Evolutionary conservation across 1,140 invertebrate genomes (phyloP).

Genomic region (Campoletis sonorensis): DNA sequence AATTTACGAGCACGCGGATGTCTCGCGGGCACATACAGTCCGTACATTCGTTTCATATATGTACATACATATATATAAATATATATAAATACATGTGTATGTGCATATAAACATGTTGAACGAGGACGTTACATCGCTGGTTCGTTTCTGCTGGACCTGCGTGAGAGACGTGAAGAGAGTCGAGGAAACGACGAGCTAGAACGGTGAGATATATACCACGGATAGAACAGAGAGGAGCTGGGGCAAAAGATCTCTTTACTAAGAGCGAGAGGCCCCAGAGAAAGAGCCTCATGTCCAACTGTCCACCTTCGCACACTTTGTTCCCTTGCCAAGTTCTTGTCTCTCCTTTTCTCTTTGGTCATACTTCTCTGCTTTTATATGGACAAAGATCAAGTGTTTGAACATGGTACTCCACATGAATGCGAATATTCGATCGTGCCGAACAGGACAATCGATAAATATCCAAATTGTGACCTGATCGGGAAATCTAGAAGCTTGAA

Average conservation of each 20-base stretch:
- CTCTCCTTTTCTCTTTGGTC: not conserved
- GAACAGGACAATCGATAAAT: not conserved
- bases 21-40: constrained; percentile 37
- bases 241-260: constrained; percentile 28
- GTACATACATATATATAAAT: not conserved
- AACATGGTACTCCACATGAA: not conserved
- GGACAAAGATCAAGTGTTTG: not conserved
- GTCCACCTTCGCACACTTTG: constrained; percentile 8
- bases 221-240: constrained; percentile 30
- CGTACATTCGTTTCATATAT: constrained; percentile 10
- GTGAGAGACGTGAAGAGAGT: constrained; percentile 10
- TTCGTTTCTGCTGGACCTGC: constrained; percentile 22
- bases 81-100: not conserved
- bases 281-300: constrained; percentile 1
- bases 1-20: constrained; percentile 44
- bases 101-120: too few species aligned
- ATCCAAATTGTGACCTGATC: not conserved
- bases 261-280: not conserved
- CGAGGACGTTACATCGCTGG: constrained; percentile 13
- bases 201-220: constrained; percentile 27
- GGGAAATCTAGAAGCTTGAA: not conserved
- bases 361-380: not conserved
- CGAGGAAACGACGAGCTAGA: not conserved
- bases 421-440: not conserved
- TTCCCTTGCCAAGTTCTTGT: not conserved